phyloP scores from a whole-genome alignment of 2,888 invertebrate species.

The Epinotia demarniana region DNA sequence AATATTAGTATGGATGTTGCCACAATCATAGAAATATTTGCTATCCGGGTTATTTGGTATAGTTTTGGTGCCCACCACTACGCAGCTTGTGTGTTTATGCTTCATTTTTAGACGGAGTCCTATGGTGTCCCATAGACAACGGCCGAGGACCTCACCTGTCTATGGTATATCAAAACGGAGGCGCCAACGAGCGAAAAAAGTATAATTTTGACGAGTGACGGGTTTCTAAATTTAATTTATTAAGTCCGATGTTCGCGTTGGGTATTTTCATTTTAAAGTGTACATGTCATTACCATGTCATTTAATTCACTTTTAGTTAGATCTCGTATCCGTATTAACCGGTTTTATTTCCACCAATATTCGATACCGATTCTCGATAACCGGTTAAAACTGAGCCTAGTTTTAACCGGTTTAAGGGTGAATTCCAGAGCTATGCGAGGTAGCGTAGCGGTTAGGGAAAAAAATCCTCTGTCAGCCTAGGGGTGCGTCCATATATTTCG shows the following conservation, averaged over 20 bases:
- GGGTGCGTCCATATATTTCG: too few species aligned
- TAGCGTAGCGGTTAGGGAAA: too few species aligned
- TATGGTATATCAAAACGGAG: constrained; percentile 53
- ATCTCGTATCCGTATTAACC: too few species aligned
- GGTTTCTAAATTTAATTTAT: constrained; percentile 52
- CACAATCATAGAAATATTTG: constrained; percentile 39
- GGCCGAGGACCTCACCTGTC: constrained; percentile 48
- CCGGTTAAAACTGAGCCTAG: too few species aligned
- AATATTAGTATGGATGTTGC: too few species aligned
- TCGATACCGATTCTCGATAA: too few species aligned
- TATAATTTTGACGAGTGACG: constrained; percentile 58
- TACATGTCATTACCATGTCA: too few species aligned
- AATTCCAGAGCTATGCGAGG: too few species aligned
- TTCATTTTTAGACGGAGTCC: constrained; percentile 64
- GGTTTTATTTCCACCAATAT: too few species aligned
- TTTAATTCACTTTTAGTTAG: too few species aligned
- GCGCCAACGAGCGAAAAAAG: constrained; percentile 53
- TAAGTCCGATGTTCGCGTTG: constrained; percentile 54
- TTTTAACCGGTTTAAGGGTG: too few species aligned
- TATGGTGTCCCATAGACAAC: constrained; percentile 51
- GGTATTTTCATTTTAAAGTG: neutral
- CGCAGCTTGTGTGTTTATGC: constrained; percentile 72
- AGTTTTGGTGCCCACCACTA: constrained; percentile 54
- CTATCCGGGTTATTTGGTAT: constrained; percentile 6
- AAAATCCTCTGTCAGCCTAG: too few species aligned